Conservation (phyloP, 1,140 invertebrate genomes). For the Papilio polyxenes region DNA sequence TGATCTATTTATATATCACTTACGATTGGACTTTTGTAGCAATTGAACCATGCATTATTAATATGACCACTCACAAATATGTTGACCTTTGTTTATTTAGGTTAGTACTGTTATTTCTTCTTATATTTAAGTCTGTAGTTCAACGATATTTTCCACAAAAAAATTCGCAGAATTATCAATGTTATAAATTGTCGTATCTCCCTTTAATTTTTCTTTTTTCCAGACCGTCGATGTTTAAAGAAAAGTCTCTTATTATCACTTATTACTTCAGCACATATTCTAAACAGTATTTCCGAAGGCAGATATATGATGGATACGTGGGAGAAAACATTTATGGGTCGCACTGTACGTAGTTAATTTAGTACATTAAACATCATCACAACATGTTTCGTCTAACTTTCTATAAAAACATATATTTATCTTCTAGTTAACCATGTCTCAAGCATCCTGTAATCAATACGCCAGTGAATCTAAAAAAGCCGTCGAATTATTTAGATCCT, state of each 20-base stretch:
- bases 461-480: conserved; percentile 40
- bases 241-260: conserved; percentile 25
- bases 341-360: background rate
- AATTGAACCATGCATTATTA: background rate
- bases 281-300: conserved; percentile 11
- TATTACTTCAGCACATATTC: conserved; percentile 12
- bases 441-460: conserved; percentile 33
- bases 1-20: background rate
- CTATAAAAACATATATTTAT: background rate
- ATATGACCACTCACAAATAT: background rate
- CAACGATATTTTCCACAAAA: too few relatives aligned
- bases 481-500: conserved; percentile 45
- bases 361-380: background rate
- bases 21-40: background rate
- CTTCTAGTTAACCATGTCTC: conserved; percentile 50
- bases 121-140: background rate
- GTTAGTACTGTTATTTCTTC: too few relatives aligned
- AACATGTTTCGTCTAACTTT: background rate
- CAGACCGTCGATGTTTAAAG: conserved; percentile 15
- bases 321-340: conserved; percentile 15
- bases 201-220: background rate
- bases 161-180: too few relatives aligned
- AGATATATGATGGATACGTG: background rate
- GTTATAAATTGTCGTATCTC: background rate
- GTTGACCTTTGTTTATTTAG: background rate